phyloP scores from a whole-genome alignment of 2,113 vertebrate genomes.

The Hippocampus mohnikei region DNA sequence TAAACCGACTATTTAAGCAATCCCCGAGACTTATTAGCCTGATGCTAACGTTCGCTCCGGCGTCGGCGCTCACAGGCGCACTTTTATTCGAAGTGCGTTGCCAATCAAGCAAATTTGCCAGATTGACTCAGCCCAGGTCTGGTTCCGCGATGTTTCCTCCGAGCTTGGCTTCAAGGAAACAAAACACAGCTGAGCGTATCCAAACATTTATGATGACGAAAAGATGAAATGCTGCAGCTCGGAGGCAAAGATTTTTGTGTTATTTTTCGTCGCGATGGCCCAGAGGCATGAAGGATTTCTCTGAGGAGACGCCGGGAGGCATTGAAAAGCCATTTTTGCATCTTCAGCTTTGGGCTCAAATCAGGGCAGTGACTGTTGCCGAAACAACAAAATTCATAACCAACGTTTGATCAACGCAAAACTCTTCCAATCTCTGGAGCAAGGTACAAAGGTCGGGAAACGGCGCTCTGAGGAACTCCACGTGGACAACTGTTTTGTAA shows the following conservation, averaged over 20 bases:
- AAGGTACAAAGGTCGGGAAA: too few relatives aligned
- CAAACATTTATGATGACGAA: conserved; percentile 38
- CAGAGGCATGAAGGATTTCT: conserved; percentile 41
- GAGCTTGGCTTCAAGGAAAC: conserved; percentile 26
- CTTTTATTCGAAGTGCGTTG: not conserved
- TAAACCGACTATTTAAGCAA: too few relatives aligned
- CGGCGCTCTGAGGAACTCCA: conserved; percentile 1
- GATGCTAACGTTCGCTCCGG: not conserved
- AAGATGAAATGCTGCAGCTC: conserved; percentile 43
- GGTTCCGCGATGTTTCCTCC: conserved; percentile 3
- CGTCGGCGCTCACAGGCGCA: not conserved
- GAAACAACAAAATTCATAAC: too few relatives aligned
- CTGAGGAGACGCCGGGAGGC: conserved; percentile 43
- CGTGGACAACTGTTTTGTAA: conserved; percentile 29
- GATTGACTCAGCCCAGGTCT: not conserved
- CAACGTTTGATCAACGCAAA: too few relatives aligned
- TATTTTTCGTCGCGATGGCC: conserved; percentile 41
- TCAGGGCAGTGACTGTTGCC: too few relatives aligned
- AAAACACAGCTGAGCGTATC: conserved; percentile 33
- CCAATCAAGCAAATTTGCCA: not conserved
- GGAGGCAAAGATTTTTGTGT: conserved; percentile 30
- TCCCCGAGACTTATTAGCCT: not conserved
- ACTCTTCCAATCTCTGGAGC: too few relatives aligned
- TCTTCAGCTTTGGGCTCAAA: conserved; percentile 29
- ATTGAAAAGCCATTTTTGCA: conserved; percentile 21